Conservation (phyloP, 1,140 invertebrate species). For the Bemisia tabaci region DNA sequence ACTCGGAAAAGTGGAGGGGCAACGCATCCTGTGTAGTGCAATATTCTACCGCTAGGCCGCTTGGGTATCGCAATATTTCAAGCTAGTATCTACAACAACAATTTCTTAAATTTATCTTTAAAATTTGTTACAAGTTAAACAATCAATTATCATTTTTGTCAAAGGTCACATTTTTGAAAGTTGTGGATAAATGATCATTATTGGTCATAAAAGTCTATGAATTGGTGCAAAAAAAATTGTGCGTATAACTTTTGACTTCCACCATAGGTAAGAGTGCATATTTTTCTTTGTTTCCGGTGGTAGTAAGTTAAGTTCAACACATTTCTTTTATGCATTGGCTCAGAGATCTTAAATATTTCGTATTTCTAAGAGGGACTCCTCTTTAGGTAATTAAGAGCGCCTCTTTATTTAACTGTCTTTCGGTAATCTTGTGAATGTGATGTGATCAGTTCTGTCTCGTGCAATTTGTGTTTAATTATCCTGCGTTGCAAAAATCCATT, state of each 20-base stretch:
- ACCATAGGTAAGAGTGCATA: conserved; percentile 2
- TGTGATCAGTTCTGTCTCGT: neutral
- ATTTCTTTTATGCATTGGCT: conserved; percentile 23
- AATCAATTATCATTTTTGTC: too few species aligned
- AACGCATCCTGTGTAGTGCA: neutral
- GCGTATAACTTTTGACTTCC: too few species aligned
- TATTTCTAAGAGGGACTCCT: neutral
- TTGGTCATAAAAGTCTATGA: too few species aligned
- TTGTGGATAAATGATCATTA: too few species aligned
- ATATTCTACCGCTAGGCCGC: neutral
- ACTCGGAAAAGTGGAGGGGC: neutral
- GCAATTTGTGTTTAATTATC: neutral
- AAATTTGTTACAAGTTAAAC: too few species aligned
- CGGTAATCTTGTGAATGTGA: neutral
- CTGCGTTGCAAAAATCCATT: conserved; percentile 17
- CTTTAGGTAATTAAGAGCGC: conserved; percentile 3
- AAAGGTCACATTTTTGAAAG: too few species aligned
- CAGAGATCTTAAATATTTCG: neutral
- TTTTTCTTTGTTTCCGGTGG: conserved; percentile 26
- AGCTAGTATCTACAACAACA: neutral
- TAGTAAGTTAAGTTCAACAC: conserved; percentile 27
- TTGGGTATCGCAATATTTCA: neutral
- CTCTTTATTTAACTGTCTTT: neutral
- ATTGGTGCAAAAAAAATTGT: too few species aligned
- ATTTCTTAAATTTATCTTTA: too few species aligned